Evolutionary conservation across 2,888 invertebrate species (phyloP), one percentile per base, ranked within the genome.

Genomic region (Oeneis ivallda): DNA sequence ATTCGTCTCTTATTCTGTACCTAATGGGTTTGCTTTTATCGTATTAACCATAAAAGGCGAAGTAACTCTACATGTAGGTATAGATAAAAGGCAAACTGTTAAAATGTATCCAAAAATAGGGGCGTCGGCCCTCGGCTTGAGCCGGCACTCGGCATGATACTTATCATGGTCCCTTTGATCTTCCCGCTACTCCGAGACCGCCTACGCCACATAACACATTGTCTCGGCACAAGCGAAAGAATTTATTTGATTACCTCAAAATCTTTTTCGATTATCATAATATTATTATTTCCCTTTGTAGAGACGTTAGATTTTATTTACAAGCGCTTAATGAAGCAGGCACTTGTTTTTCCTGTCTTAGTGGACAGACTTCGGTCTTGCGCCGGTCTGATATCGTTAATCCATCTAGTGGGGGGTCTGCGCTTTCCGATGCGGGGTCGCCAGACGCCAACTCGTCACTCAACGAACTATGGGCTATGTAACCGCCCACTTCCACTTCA

Each of bases 111-210:
- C 80, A 85, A 87, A 85, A 86, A 84, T 81, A 78, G 79, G 81
- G 81, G 79, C 81, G 75, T 79, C 79, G 79, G 81, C 78, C 76
- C 76, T 78, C 76, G 76, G 76, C 77, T 74, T 71, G 76, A 74
- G 77, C 75, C 53, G 62, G 61, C 62, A 62, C 53, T 62, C 78
- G 79, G 79, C 80, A 79, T 79, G 88, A 87, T 88, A 85, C 80
- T 83, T 84, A 89, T 88, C 87, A 86, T 74, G 72, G 71, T 63
- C 63, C 70, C 83, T 88, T 89, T 89, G 87, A 89, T 84, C 80
- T 85, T 72, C 73, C 87, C 87, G 86, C 79, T 72, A 75, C 74
- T 71, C 67, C 69, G 72, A 71, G 76, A 75, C 75, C 72, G 76
- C 74, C 79, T 78, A 78, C 77, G 77, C 76, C 74, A 75, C 79